Evolutionary conservation across 2,797 vertebrate genomes (phyloP).

Genomic region (Rhodeus uyekii): DNA sequence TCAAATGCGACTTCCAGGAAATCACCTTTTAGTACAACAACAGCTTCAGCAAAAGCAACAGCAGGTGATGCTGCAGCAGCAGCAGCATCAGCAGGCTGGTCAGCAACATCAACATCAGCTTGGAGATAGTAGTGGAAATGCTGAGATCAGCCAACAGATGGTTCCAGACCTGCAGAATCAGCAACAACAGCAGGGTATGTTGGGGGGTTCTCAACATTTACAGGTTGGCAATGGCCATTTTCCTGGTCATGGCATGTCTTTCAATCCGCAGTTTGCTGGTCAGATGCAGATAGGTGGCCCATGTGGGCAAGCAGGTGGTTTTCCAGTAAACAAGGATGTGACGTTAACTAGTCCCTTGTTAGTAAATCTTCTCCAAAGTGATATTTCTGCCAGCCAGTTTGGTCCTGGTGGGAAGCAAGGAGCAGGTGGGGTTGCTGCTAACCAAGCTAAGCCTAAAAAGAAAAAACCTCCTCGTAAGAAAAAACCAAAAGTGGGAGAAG

Average conservation of each 20-base stretch:
- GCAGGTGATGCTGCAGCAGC: slow-evolving; percentile 69
- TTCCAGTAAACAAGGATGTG: slow-evolving; percentile 94
- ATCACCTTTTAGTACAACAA: slow-evolving; percentile 76
- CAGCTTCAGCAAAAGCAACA: slow-evolving; percentile 79
- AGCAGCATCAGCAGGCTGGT: slow-evolving; percentile 73
- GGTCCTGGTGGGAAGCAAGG: slow-evolving; percentile 95
- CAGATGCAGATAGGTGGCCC: slow-evolving; percentile 84
- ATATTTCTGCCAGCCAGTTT: slow-evolving; percentile 97
- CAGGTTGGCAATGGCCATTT: slow-evolving; percentile 95
- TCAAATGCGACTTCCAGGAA: slow-evolving; percentile 84
- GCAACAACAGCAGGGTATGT: slow-evolving; percentile 84
- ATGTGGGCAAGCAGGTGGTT: slow-evolving; percentile 88
- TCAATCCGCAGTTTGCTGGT: slow-evolving; percentile 85
- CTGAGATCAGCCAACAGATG: slow-evolving; percentile 87
- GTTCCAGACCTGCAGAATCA: slow-evolving; percentile 92
- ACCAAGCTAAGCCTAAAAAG: slow-evolving; percentile 92
- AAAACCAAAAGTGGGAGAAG: slow-evolving; percentile 86
- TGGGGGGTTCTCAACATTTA: slow-evolving; percentile 86
- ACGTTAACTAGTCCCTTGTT: slow-evolving; percentile 94
- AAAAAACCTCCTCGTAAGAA: slow-evolving; percentile 98
- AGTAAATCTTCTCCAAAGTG: slow-evolving; percentile 97
- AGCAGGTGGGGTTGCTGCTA: slow-evolving; percentile 73
- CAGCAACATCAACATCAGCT: slow-evolving; percentile 83
- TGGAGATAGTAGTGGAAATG: slow-evolving; percentile 77
- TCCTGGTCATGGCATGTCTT: slow-evolving; percentile 88